Evolutionary conservation across 2,797 vertebrate species (phyloP).

Genomic region (Neopelma chrysocephalum): DNA sequence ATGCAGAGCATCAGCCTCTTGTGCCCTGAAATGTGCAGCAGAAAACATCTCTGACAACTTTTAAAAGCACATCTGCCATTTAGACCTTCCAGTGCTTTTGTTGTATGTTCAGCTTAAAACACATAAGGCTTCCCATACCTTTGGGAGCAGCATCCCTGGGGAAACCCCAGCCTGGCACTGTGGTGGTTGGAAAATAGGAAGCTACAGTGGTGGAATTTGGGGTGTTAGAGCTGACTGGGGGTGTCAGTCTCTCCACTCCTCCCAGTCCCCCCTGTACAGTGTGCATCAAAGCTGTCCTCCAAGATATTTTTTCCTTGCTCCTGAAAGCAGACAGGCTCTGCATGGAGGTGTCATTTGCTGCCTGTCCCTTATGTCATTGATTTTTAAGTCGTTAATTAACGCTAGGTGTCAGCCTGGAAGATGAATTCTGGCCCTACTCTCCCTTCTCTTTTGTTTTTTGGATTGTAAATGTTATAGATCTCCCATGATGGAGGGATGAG

Average conservation of each 20-base stretch:
- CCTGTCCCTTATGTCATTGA: constrained; percentile 82
- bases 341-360: constrained; percentile 79
- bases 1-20: neutral
- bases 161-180: accelerated
- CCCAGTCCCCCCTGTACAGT: constrained; percentile 11
- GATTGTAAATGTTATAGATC: constrained; percentile 83
- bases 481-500: constrained; percentile 76
- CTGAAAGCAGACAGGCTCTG: constrained; percentile 61
- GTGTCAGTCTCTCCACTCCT: neutral
- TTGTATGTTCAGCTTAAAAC: neutral
- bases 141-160: neutral
- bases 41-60: neutral
- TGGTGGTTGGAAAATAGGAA: neutral
- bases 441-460: constrained; percentile 77
- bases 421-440: constrained; percentile 78
- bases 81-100: neutral
- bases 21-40: neutral
- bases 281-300: constrained; percentile 54
- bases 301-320: constrained; percentile 33
- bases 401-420: constrained; percentile 80
- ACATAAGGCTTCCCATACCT: accelerated
- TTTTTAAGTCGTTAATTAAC: constrained; percentile 85
- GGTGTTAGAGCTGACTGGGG: constrained; percentile 3
- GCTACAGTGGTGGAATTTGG: neutral
- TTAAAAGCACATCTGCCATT: neutral